Base-by-base conservation (phyloP, 2,113 vertebrate species). In the Nothocercus nigrocapillus region DNA sequence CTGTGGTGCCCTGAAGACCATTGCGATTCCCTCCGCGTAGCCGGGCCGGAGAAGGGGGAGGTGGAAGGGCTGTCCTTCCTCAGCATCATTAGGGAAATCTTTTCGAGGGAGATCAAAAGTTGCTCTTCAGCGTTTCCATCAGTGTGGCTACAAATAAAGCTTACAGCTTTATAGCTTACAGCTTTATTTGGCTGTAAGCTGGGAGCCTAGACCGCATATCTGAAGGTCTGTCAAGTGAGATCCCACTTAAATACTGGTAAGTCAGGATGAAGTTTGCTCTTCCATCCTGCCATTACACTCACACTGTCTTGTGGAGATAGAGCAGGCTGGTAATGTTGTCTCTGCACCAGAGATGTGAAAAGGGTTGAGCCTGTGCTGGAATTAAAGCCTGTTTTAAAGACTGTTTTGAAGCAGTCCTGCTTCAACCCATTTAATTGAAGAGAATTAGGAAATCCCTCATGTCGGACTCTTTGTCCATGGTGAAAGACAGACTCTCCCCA, bases 1-100 rank as follows among this genome's bases (percentile, higher is more conserved):
- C 89, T 96, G 79, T 95, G 86, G 72, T 89, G 88, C 89, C 59
- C 84, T 89, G 90, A 85, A 94, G 88, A 68, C 75, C 92, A 70
- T 16, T 82, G 79, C 89, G 91, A 72, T 91, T 63, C 91, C 83
- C 95, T 66, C 73, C 93, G 89, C 76, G 76, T 36, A 89, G n/a
- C 77, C 95, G 83, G 38, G 93, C 32, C 86, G 58, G 86, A 82
- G 86, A 61, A 92, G 87, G 80, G 86, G 92, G 91, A 90, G 76
- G 62, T 69, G 82, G 76, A 84, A 61, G 59, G 86, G 88, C 64
- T 94, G 93, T 76, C 1, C 10, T 82, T 76, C 1, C 10, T 82
- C 76, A 84, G 80, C 85, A 88, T 68, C 49, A 17, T 79, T 72
- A 53, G 5, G 62, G 80, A 75, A 73, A 73, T 74, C 36, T 82